phyloP scores from a whole-genome alignment of 1,140 invertebrate species.

The Dendroctonus valens region DNA sequence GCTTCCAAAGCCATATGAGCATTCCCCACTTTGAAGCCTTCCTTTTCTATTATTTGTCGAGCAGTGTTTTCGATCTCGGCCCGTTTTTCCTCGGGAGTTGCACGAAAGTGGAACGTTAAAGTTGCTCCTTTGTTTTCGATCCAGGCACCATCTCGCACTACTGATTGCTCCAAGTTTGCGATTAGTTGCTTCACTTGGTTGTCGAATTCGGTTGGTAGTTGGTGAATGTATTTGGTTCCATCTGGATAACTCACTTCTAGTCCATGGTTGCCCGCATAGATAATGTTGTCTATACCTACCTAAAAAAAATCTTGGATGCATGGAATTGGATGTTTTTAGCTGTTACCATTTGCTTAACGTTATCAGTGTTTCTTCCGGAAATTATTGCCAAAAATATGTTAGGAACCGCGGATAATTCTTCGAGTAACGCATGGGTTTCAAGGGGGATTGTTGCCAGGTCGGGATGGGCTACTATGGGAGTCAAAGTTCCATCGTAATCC shows the following conservation, averaged over 20 bases:
- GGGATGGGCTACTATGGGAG: constrained; percentile 38
- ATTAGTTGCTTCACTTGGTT: constrained; percentile 31
- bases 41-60: constrained; percentile 30
- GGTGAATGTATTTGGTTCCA: constrained; percentile 33
- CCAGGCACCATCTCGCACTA: constrained; percentile 36
- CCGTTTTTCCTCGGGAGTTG: constrained; percentile 27
- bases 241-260: constrained; percentile 36
- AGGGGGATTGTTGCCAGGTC: constrained; percentile 36
- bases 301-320: constrained; percentile 3
- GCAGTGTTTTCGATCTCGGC: constrained; percentile 29
- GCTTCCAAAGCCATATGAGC: constrained; percentile 37
- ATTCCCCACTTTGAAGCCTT: constrained; percentile 34
- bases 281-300: constrained; percentile 33
- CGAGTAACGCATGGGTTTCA: constrained; percentile 31
- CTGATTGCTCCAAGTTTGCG: constrained; percentile 30
- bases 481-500: constrained; percentile 39
- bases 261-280: constrained; percentile 38
- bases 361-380: constrained; percentile 33
- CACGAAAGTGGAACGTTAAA: constrained; percentile 37
- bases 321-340: constrained; percentile 1
- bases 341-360: constrained; percentile 35
- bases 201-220: constrained; percentile 32
- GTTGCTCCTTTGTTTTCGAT: constrained; percentile 37
- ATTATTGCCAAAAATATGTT: constrained; percentile 34
- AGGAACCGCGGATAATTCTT: constrained; percentile 23